phyloP scores from a whole-genome alignment of 2,797 vertebrate species.

The Coregonus ussuriensis region DNA sequence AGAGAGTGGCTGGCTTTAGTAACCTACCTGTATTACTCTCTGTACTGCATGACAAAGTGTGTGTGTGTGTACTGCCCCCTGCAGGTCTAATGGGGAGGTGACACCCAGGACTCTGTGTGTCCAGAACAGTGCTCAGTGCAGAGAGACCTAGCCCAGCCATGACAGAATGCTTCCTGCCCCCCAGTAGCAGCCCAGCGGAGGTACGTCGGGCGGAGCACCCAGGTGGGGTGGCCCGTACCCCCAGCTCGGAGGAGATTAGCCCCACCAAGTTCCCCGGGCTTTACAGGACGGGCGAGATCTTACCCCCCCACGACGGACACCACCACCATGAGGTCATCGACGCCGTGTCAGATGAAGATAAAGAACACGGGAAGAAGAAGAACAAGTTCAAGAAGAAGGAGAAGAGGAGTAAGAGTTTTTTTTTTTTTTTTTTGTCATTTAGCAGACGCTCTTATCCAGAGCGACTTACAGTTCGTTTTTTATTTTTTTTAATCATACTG shows the following conservation, averaged over 20 bases:
- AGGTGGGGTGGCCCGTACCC: slow-evolving; percentile 90
- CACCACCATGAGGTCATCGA: slow-evolving; percentile 91
- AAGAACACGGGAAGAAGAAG: slow-evolving; percentile 97
- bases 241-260: too few species aligned
- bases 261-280: too few species aligned
- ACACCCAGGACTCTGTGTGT: slow-evolving; percentile 9
- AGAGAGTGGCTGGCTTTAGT: too few species aligned
- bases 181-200: slow-evolving; percentile 94
- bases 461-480: too few species aligned
- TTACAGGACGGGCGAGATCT: slow-evolving; percentile 90
- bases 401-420: slow-evolving; percentile 99
- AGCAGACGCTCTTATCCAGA: too few species aligned
- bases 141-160: slow-evolving; percentile 85
- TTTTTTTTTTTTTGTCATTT: too few species aligned
- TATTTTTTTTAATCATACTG: too few species aligned
- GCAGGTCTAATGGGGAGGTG: slow-evolving; percentile 88
- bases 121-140: slow-evolving; percentile 60
- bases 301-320: slow-evolving; percentile 91
- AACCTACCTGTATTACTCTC: too few species aligned
- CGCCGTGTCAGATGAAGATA: slow-evolving; percentile 92
- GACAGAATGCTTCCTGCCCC: slow-evolving; percentile 99
- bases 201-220: slow-evolving; percentile 92
- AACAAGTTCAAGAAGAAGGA: slow-evolving; percentile 99
- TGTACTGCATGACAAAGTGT: too few species aligned
- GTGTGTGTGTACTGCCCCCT: slow-evolving; percentile 15